Base-by-base conservation (phyloP, 1,140 invertebrate species). In the Diplogasteroides magnus region DNA sequence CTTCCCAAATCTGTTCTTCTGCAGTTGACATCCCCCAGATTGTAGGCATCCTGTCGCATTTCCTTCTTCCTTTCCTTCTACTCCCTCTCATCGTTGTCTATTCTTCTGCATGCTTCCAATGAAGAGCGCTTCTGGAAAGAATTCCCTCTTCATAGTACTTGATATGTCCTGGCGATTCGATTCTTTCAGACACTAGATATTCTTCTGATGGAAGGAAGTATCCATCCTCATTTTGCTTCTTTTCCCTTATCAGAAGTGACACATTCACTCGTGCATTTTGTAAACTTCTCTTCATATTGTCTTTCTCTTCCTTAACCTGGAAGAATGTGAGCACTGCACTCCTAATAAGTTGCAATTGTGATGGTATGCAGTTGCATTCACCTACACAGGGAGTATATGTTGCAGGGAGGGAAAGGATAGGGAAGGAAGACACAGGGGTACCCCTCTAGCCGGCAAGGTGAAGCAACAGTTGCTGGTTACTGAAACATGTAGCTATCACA, bases 161-260 rank as follows among this genome's bases (percentile, higher is more conserved):
- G n/a, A n/a, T n/a, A n/a, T n/a, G n/a, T 11, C 37, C 37, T 19
- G 37, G 37, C 37, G 37, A 48, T 48, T 48, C 37, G 37, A 19
- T 48, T 19, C 37, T 6, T 48, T 48, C 37, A 6, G 37, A 11
- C 6, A 48, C 19, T 48, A 48, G 31, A 25, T 28, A 66, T 58
- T 26, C 19, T 32, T 64, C 67, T 64, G 68, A 80, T 61, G 82
- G 85, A 48, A 87, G 83, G 82, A 93, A 93, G 64, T 86, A 88
- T 0, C 90, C 91, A 83, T 91, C 89, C 65, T 88, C 88, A 76
- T 88, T 89, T 85, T 95, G 92, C 58, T 91, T 85, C 31, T 90
- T 89, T 69, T 92, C 87, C 79, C 90, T 88, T 25, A 95, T 84
- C 37, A 94, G 87, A 59, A 93, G 86, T 1, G 91, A 92, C 14